phyloP scores from a whole-genome alignment of 1,140 invertebrate species.

The Linepithema humile region DNA sequence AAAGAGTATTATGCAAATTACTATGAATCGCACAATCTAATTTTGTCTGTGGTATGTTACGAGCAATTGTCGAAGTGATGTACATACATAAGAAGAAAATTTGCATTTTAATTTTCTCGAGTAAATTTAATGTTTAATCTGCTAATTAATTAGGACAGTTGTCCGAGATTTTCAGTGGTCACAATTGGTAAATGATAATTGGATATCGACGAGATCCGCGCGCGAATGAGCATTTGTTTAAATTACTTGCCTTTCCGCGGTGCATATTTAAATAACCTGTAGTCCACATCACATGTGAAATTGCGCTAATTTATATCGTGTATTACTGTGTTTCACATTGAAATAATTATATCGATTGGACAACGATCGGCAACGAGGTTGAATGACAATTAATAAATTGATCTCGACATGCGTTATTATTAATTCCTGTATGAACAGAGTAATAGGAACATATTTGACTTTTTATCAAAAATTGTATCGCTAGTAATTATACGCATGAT shows the following conservation, averaged over 20 bases:
- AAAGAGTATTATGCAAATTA: background rate
- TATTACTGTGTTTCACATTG: constrained; percentile 18
- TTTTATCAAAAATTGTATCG: constrained; percentile 31
- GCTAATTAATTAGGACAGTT: constrained; percentile 48
- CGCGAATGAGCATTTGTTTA: constrained; percentile 51
- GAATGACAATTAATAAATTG: constrained; percentile 52
- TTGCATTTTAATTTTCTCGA: constrained; percentile 31
- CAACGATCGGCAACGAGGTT: constrained; percentile 35
- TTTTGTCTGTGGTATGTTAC: background rate
- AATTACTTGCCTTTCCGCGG: constrained; percentile 48
- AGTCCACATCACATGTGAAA: constrained; percentile 46
- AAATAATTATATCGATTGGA: constrained; percentile 54
- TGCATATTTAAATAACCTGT: constrained; percentile 53
- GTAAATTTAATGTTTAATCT: constrained; percentile 38
- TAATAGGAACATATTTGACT: constrained; percentile 30
- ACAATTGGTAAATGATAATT: constrained; percentile 45
- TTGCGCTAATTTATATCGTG: constrained; percentile 47
- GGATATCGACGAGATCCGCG: constrained; percentile 1
- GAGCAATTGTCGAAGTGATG: background rate
- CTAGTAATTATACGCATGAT: constrained; percentile 26
- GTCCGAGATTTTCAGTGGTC: constrained; percentile 39
- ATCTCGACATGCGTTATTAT: constrained; percentile 35
- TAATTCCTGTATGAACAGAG: constrained; percentile 3
- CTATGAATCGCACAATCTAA: background rate
- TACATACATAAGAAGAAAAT: constrained; percentile 35